These are phyloP conservation scores for Pteruthius melanotis DNA, from an alignment of 2,113 vertebrate species.

Conservation along the genomic window DNA sequence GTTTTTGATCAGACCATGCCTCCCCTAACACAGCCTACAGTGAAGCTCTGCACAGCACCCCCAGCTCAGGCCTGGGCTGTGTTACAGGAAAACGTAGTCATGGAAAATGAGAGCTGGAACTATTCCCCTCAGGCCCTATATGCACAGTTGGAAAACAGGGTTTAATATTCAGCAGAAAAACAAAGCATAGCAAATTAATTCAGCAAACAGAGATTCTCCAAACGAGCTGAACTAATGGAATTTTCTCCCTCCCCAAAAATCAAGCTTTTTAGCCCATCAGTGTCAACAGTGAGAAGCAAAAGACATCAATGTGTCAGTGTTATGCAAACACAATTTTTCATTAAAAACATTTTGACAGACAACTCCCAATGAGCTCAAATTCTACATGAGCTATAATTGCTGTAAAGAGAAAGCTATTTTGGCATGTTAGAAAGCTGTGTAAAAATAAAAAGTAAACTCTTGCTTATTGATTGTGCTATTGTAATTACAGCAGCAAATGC, in stretches of 20 bases:
- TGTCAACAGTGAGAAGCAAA: neutral
- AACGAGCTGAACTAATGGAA: constrained; percentile 5
- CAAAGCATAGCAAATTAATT: constrained; percentile 29
- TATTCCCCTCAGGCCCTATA: neutral
- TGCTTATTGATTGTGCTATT: neutral
- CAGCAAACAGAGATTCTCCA: constrained; percentile 12
- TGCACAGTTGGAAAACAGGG: neutral
- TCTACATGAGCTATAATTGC: neutral
- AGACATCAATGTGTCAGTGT: neutral
- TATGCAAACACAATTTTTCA: constrained; percentile 1
- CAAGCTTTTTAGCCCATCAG: constrained; percentile 5
- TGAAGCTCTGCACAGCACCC: neutral
- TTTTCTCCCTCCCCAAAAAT: constrained; percentile 1
- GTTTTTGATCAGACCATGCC: neutral
- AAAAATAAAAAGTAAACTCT: neutral
- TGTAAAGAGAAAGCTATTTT: neutral
- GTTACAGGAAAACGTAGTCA: accelerated
- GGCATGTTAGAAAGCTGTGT: neutral
- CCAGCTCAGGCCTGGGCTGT: neutral
- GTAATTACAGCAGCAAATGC: neutral
- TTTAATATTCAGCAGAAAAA: constrained; percentile 13
- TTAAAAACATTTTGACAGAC: constrained; percentile 43
- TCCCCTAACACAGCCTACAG: neutral
- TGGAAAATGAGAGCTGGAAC: neutral
- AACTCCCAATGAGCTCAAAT: neutral